Base-by-base conservation (phyloP, 2,113 vertebrate genomes). In the Penelope pileata region DNA sequence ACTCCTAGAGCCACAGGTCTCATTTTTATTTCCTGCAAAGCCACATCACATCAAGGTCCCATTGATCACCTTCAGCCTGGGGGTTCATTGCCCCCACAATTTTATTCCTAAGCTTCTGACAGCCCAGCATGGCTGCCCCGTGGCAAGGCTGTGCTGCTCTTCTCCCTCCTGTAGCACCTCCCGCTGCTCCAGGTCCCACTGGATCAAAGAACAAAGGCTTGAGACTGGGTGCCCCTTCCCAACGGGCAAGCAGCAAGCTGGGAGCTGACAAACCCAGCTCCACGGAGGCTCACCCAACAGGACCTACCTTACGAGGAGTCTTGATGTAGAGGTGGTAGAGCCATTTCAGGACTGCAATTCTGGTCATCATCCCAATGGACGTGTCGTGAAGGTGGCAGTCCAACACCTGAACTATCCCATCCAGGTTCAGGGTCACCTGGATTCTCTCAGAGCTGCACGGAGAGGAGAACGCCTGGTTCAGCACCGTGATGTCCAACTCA, bases 311-410 rank as follows among this genome's bases (percentile, higher is more conserved):
- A 72, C 99, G 98, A 19, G 99, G 99, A 2, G 99, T 99, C 97
- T 99, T 99, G 96, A 99, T 99, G 90, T 99, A 99, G 43, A 99
- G 98, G 94, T 99, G 99, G 96, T 99, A 99, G 12, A 99, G 98
- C 99, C 99, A 99, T 90, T 99, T 99, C 45, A 99, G 98, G 72
- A 99, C 99, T 2, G 99, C 98, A 17, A 99, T 99, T 81, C 99
- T 98, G 5, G 99, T 99, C 99, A 99, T 99, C 99, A 99, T 99
- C 38, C 99, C 99, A 12, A 98, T 99, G 75, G 98, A 97, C 0
- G 97, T 97, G 93, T 99, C 99, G 1, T 98, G 99, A 53, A 99
- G 98, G 96, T 99, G 99, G 50, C 98, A 98, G 95, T 99, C 99
- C 70, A 99, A 91, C 26, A 99, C 99, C 91, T 99, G 99, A 51